Evolutionary conservation across 2,113 vertebrate species (phyloP).

Genomic region (Macaca fascicularis): DNA sequence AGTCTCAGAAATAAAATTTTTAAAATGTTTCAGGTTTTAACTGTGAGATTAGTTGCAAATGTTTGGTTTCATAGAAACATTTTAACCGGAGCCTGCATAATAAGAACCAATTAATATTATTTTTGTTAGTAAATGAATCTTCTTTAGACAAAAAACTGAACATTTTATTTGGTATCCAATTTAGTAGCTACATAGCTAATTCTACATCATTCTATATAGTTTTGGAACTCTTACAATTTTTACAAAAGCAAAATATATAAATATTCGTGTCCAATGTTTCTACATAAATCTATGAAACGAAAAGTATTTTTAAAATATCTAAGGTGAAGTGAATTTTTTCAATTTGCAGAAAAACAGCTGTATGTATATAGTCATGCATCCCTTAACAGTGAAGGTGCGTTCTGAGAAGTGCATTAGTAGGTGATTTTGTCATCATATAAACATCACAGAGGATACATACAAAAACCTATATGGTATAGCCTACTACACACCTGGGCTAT

Average conservation of each 20-base stretch:
- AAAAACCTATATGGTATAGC: background rate
- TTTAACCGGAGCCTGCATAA: background rate
- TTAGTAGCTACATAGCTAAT: background rate
- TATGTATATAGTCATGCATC: background rate
- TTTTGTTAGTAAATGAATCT: background rate
- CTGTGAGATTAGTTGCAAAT: background rate
- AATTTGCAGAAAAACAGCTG: background rate
- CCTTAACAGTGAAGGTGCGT: background rate
- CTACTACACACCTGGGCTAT: background rate
- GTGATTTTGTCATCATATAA: background rate
- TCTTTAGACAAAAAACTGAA: background rate
- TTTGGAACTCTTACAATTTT: background rate
- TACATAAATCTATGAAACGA: background rate
- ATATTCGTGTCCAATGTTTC: background rate
- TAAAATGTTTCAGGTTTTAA: background rate
- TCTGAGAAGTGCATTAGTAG: background rate
- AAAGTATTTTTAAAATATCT: background rate
- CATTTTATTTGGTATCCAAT: background rate
- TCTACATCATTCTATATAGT: background rate
- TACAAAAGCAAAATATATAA: background rate
- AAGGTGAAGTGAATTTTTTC: background rate
- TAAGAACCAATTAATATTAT: background rate
- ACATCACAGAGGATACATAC: background rate
- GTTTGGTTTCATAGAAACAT: background rate
- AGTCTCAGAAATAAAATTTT: background rate